Base-by-base conservation (phyloP, 1,140 invertebrate genomes). In the Diorhabda elongata region DNA sequence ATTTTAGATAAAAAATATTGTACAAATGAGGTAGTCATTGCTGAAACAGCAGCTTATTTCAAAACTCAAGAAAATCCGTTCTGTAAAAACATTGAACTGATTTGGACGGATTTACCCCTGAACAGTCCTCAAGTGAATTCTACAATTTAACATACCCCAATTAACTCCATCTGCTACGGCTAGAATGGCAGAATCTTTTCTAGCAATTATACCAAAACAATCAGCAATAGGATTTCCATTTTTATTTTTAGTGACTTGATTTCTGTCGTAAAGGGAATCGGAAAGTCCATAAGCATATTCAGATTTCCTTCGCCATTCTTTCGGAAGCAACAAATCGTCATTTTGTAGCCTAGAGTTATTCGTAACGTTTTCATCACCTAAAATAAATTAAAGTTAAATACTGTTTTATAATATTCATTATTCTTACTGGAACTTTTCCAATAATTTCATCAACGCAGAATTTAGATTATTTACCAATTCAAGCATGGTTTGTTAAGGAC, bases 81-180 rank as follows among this genome's bases (percentile, higher is more conserved):
- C 26, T 26, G 26, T 26, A 26, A 26, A 26, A 26, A 1, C 26
- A 26, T 26, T 26, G 1, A 26, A 26, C 26, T 26, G 26, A 26
- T 26, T 26, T 26, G 26, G n/a, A n/a, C n/a, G n/a, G n/a, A n/a
- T n/a, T n/a, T 26, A 26, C 26, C 26, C 26, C 26, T 2, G 26
- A 1, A 26, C 1, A 26, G 26, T 26, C 26, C 8, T 42, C 5
- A 7, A 7, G 6, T 42, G 5, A 65, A 52, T 9, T 65, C 47
- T 8, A 5, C n/a, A 56, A 41, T 67, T 3, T n/a, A 26, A 68
- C 79, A 88, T 86, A 81, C 95, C 95, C 95, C 95, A 97, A 83
- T 97, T 97, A 0, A 97, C 95, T 52, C 95, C 95, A 85, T 97
- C 95, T 8, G 94, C 95, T 60, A 97, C 84, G 45, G 91, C 90